Base-by-base conservation (phyloP, 1,140 invertebrate genomes). In the Drosophila nannoptera region DNA sequence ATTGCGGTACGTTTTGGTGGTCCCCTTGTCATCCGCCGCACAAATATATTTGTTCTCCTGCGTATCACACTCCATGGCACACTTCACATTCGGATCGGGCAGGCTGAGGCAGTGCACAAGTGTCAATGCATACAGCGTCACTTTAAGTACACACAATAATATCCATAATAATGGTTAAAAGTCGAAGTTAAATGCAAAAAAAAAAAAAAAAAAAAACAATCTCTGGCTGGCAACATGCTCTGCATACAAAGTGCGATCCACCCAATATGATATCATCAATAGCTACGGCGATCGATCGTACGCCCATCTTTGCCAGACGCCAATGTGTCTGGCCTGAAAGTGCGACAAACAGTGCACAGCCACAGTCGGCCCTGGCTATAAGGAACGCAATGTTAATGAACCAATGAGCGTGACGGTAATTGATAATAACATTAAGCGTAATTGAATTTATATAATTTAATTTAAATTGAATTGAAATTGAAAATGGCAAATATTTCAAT, bases 11-110 rank as follows among this genome's bases (percentile, higher is more conserved):
- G 84, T 84, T 65, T 69, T 87, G 35, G 87, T 87, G 55, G 81
- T 71, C 5, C 88, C 88, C 40, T 78, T 80, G 61, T 89, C 88
- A 61, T 89, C 82, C 31, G 87, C 87, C 7, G 87, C 88, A 52
- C 88, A 89, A 35, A 89, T 63, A n/a, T 53, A 53, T 16, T 46
- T 52, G 48, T 55, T 78, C 48, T 72, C 73, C 69, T 75, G 64
- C 69, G 83, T 66, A 50, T 89, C 87, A 61, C 88, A 89, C 50
- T 87, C 76, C 65, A 88, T 72, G 48, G 54, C 58, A 53, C 88
- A 89, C 66, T 89, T 89, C 38, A 77, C 66, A 60, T 87, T 87
- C 31, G 81, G 76, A 69, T 87, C 83, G 53, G 80, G 77, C 66
- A 84, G 66, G 49, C 81, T 76, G 49, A 87, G 69, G 60, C 84